A percentile compares a stretch with the other conserved stretches of the same genome.
phyloP scores from a whole-genome alignment of 2,888 invertebrate species.

The Tiliacea citrago region DNA sequence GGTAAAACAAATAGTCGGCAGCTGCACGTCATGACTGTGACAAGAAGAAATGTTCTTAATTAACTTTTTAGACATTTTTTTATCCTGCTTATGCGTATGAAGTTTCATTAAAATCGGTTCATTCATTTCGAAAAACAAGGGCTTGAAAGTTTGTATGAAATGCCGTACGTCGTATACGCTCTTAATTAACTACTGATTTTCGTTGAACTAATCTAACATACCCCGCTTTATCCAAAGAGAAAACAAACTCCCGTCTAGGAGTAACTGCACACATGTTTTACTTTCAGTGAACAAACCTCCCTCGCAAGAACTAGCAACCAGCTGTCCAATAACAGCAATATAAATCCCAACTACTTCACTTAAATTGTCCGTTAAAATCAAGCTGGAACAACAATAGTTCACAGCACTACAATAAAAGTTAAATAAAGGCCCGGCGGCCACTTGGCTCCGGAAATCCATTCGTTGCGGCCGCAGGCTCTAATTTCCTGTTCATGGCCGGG shows the following conservation, averaged over 20 bases:
- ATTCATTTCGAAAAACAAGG: too few relatives aligned
- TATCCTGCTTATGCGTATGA: too few relatives aligned
- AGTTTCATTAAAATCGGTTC: too few relatives aligned
- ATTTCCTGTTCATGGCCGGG: constrained; percentile 76
- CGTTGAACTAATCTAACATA: constrained; percentile 1
- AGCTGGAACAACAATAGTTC: constrained; percentile 62
- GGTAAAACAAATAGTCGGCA: too few relatives aligned
- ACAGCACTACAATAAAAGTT: constrained; percentile 75
- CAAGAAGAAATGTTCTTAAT: too few relatives aligned
- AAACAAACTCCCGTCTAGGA: constrained; percentile 13
- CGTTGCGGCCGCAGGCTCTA: constrained; percentile 77
- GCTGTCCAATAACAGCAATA: constrained; percentile 55
- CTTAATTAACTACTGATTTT: background rate
- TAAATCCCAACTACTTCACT: constrained; percentile 63
- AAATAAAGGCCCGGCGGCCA: constrained; percentile 73
- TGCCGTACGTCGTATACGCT: too few relatives aligned
- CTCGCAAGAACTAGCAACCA: background rate
- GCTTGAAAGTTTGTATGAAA: too few relatives aligned
- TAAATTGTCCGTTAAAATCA: constrained; percentile 66
- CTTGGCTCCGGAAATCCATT: constrained; percentile 79
- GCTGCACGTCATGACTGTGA: too few relatives aligned
- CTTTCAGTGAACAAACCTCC: constrained; percentile 26
- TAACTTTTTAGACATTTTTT: too few relatives aligned
- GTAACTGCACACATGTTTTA: constrained; percentile 39
- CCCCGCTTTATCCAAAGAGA: background rate